A percentile compares a stretch with the other conserved stretches of the same genome.
phyloP scores from a whole-genome alignment of 2,113 vertebrate genomes.

The Gulo gulo region DNA sequence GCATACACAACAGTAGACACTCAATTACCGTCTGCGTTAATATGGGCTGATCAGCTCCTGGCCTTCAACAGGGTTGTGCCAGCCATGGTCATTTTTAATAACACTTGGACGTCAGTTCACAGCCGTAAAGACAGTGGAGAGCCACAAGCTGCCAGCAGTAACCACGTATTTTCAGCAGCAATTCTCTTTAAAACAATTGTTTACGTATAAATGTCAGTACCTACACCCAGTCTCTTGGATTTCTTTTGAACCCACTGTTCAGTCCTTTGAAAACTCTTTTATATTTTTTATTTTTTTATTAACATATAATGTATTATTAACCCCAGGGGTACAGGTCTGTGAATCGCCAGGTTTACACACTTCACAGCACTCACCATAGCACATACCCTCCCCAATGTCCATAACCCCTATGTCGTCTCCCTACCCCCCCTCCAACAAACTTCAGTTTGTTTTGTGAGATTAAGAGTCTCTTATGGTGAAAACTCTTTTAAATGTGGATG shows the following conservation, averaged over 20 bases:
- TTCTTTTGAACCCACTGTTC: background rate
- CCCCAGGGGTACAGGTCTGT: too few relatives aligned
- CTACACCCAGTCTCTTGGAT: background rate
- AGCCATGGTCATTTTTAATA: slow-evolving; percentile 47
- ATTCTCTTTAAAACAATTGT: background rate
- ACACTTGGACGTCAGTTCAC: background rate
- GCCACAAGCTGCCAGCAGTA: background rate
- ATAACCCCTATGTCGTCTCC: too few relatives aligned
- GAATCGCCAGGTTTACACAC: too few relatives aligned
- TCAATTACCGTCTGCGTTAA: slow-evolving; percentile 69
- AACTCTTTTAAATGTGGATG: background rate
- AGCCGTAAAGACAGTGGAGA: background rate
- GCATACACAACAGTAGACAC: slow-evolving; percentile 67
- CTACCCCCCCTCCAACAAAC: too few relatives aligned
- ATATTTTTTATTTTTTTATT: background rate
- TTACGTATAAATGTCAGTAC: background rate
- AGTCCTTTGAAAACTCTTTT: background rate
- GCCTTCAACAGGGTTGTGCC: slow-evolving; percentile 26
- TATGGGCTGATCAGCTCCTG: slow-evolving; percentile 39
- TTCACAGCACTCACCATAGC: too few relatives aligned
- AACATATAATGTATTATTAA: too few relatives aligned
- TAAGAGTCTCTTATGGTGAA: background rate
- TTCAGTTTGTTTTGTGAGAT: too few relatives aligned
- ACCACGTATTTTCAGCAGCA: background rate
- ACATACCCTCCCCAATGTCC: too few relatives aligned